These are phyloP conservation scores for Albula goreensis DNA, from an alignment of 2,113 vertebrate species.

Conservation along the genomic window DNA sequence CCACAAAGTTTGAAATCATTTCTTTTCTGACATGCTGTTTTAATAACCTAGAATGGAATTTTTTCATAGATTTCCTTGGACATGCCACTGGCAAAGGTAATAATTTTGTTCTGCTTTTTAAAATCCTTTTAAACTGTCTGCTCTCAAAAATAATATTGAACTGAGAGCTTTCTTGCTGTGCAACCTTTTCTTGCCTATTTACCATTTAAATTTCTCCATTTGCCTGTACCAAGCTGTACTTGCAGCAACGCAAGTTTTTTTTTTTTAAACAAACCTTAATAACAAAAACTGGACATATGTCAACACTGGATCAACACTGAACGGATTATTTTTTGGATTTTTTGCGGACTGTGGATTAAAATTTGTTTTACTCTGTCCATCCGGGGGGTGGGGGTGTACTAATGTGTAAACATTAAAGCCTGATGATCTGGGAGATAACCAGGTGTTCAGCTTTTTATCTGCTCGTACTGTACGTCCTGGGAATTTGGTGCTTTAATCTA, in stretches of 20 bases:
- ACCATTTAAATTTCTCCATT: neutral
- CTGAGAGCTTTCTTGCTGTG: neutral
- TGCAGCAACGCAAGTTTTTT: neutral
- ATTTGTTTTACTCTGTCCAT: no score
- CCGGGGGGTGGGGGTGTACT: neutral
- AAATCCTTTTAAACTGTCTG: neutral
- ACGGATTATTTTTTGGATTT: neutral
- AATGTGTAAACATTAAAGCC: neutral
- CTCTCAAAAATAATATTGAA: neutral
- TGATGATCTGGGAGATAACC: neutral
- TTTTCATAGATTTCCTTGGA: neutral
- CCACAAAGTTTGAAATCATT: neutral
- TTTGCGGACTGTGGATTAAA: neutral
- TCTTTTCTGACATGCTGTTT: neutral
- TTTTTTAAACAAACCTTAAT: neutral
- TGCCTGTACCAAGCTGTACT: neutral
- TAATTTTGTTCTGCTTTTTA: neutral
- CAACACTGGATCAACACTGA: neutral
- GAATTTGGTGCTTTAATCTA: neutral
- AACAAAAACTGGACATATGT: neutral
- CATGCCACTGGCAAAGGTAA: neutral
- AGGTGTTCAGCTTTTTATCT: neutral
- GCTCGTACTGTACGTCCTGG: neutral
- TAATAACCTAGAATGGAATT: neutral
- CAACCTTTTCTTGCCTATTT: neutral